Conservation (phyloP, 53 echinoderm and acorn worm species). For the Arbacia lixula region DNA sequence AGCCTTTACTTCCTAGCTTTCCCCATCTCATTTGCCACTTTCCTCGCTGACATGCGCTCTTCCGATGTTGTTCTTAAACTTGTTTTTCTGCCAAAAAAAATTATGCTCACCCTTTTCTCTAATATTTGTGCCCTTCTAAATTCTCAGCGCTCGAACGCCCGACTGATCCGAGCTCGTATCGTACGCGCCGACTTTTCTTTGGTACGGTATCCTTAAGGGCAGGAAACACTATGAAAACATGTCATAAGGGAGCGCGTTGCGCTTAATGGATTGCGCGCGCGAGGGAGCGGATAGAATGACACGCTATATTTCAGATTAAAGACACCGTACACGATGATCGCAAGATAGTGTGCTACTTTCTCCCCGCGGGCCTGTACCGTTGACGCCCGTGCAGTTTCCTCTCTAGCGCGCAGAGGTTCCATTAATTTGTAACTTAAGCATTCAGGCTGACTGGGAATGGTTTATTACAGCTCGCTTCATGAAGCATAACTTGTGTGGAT, state of each 20-base stretch:
- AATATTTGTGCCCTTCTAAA: too few relatives aligned
- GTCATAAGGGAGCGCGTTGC: conserved; percentile 34
- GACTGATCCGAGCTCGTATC: too few relatives aligned
- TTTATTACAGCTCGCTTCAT: background rate
- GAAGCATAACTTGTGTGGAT: background rate
- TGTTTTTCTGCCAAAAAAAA: too few relatives aligned
- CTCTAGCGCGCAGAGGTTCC: background rate
- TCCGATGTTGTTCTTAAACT: too few relatives aligned
- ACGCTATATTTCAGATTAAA: conserved; percentile 17
- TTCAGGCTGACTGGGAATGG: conserved; percentile 9
- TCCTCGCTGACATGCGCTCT: too few relatives aligned
- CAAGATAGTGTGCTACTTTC: conserved; percentile 24
- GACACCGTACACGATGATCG: conserved; percentile 31
- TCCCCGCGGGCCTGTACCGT: background rate
- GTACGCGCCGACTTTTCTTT: conserved; percentile 31
- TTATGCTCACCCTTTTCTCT: too few relatives aligned
- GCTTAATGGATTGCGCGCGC: conserved; percentile 21
- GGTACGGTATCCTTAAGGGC: conserved; percentile 34
- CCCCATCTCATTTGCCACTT: too few relatives aligned
- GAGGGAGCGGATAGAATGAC: conserved; percentile 14
- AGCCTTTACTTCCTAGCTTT: too few relatives aligned
- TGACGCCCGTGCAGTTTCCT: background rate
- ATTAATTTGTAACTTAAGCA: conserved; percentile 21
- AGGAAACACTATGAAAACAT: conserved; percentile 33
- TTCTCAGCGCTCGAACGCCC: too few relatives aligned